Percentiles rank a stretch among this genome's conserved stretches.
Conservation (phyloP, 2,797 vertebrate species). For the Pogonophryne albipinna region DNA sequence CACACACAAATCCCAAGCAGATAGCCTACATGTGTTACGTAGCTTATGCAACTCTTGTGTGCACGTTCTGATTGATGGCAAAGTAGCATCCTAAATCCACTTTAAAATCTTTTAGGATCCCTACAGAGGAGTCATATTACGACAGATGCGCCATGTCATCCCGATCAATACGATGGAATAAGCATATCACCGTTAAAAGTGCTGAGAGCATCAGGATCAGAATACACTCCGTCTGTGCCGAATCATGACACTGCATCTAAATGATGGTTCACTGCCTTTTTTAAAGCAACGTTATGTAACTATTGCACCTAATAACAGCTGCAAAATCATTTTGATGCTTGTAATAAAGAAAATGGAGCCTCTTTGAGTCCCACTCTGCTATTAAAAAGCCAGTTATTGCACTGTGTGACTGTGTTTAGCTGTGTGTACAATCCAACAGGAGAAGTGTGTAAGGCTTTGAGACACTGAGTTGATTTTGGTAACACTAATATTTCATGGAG, state of each 20-base stretch:
- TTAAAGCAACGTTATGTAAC: not conserved
- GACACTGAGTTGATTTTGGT: too few relatives aligned
- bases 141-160: conserved; percentile 21
- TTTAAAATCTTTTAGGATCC: not conserved
- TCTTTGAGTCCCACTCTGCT: not conserved
- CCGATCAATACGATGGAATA: conserved; percentile 45
- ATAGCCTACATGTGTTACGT: not conserved
- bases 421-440: too few relatives aligned
- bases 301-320: too few relatives aligned
- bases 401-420: too few relatives aligned
- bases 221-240: conserved; percentile 7
- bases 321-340: not conserved
- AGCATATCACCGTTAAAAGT: conserved; percentile 41
- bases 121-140: conserved; percentile 39
- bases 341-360: not conserved
- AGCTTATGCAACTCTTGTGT: not conserved
- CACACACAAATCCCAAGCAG: too few relatives aligned
- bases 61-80: too few relatives aligned
- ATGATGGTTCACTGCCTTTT: not conserved
- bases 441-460: too few relatives aligned
- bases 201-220: conserved; percentile 13
- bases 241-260: not conserved
- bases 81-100: too few relatives aligned
- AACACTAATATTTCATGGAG: too few relatives aligned
- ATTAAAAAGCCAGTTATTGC: too few relatives aligned